phyloP scores from a whole-genome alignment of 2,888 invertebrate species.

The Saturnia pavonia region DNA sequence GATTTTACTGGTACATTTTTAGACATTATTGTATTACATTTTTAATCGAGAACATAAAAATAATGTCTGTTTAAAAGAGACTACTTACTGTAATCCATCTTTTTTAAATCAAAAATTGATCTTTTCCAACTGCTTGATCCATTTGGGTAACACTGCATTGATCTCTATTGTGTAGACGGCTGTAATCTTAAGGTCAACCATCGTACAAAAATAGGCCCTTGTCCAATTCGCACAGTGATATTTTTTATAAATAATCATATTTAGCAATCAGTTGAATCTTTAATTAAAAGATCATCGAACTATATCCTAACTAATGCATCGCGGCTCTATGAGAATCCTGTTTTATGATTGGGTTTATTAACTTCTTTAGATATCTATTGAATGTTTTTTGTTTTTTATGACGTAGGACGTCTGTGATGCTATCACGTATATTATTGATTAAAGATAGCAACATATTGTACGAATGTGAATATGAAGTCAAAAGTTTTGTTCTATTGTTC shows the following conservation, averaged over 20 bases:
- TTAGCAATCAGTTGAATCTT: neutral
- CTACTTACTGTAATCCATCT: no score
- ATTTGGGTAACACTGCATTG: neutral
- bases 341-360: slow-evolving; percentile 11
- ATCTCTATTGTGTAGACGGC: neutral
- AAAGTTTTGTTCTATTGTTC: no score
- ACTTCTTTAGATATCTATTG: neutral
- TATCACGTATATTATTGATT: no score
- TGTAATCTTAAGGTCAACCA: neutral
- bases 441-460: neutral
- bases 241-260: neutral
- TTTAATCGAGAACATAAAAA: no score
- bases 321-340: slow-evolving; percentile 5
- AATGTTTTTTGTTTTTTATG: slow-evolving; percentile 6
- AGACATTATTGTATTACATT: no score
- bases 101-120: no score
- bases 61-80: no score
- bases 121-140: neutral
- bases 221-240: neutral
- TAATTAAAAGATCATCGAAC: slow-evolving; percentile 27
- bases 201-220: neutral
- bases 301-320: slow-evolving; percentile 2
- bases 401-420: neutral
- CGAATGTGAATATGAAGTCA: no score
- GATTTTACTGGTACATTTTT: no score